These are phyloP conservation scores for Psittacus erithacus DNA, from an alignment of 2,113 vertebrate species.

Conservation along the genomic window DNA sequence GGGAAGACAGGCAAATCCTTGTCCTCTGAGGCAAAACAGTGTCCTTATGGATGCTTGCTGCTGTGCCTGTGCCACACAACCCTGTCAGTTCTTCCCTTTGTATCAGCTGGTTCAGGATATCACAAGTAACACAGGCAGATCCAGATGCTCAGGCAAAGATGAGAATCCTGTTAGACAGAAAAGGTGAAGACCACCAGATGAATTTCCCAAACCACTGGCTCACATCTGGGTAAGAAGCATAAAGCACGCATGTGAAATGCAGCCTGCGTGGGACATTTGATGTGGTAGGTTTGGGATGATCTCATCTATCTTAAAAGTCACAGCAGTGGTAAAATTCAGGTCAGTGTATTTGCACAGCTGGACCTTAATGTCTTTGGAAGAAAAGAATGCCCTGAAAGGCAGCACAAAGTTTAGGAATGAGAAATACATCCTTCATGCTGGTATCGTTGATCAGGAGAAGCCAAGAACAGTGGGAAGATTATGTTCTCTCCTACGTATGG, in stretches of 20 bases:
- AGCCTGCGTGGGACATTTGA: not conserved
- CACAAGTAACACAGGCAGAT: not conserved
- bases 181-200: not conserved
- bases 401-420: not conserved
- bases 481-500: not conserved
- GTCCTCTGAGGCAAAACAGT: fast-evolving
- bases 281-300: not conserved
- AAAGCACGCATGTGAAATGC: not conserved
- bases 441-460: not conserved
- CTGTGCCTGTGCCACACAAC: not conserved
- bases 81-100: not conserved
- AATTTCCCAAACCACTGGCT: not conserved
- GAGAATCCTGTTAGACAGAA: not conserved
- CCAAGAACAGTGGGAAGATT: not conserved
- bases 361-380: not conserved
- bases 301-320: not conserved
- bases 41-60: not conserved
- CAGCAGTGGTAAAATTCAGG: not conserved
- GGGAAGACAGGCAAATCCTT: fast-evolving
- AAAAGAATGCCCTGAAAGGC: not conserved
- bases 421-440: not conserved
- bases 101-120: not conserved
- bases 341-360: not conserved
- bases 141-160: not conserved
- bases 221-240: not conserved